Evolutionary conservation across 2,797 vertebrate genomes (phyloP).

Genomic region (Philypnodon macrostomus): DNA sequence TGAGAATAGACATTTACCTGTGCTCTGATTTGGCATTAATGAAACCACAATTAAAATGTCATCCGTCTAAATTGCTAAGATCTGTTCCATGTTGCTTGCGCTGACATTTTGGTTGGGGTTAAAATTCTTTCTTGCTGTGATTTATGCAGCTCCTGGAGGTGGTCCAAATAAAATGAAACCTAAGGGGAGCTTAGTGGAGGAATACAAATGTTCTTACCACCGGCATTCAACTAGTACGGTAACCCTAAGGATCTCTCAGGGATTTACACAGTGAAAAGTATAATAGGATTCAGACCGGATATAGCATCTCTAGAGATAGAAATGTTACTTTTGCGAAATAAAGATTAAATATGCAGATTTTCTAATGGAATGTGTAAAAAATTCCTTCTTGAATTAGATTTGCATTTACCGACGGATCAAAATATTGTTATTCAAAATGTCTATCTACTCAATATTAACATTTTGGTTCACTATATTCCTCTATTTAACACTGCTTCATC

Average conservation of each 20-base stretch:
- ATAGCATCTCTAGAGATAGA: slow-evolving; percentile 14
- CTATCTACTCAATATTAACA: too few relatives aligned
- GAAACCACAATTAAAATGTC: slow-evolving; percentile 34
- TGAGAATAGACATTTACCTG: slow-evolving; percentile 18
- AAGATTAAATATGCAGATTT: neutral
- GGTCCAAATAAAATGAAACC: slow-evolving; percentile 45
- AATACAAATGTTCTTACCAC: slow-evolving; percentile 44
- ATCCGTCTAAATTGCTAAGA: slow-evolving; percentile 19
- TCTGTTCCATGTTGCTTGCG: slow-evolving; percentile 12
- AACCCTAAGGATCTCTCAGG: slow-evolving; percentile 47
- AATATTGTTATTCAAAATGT: too few relatives aligned
- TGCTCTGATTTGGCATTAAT: slow-evolving; percentile 42
- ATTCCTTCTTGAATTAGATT: too few relatives aligned
- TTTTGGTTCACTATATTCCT: too few relatives aligned
- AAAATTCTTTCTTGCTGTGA: slow-evolving; percentile 19
- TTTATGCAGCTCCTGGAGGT: slow-evolving; percentile 40
- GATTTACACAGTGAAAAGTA: slow-evolving; percentile 51
- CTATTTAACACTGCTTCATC: too few relatives aligned
- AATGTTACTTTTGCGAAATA: slow-evolving; percentile 16
- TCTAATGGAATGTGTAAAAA: slow-evolving; percentile 4
- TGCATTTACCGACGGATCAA: too few relatives aligned
- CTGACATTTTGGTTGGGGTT: slow-evolving; percentile 28
- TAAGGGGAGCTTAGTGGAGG: slow-evolving; percentile 29
- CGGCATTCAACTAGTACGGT: slow-evolving; percentile 37
- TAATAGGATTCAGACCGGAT: slow-evolving; percentile 41